Percentiles rank a stretch among this genome's conserved stretches.
Evolutionary conservation across 2,113 vertebrate genomes (phyloP).

Genomic region (Ciconia boyciana): DNA sequence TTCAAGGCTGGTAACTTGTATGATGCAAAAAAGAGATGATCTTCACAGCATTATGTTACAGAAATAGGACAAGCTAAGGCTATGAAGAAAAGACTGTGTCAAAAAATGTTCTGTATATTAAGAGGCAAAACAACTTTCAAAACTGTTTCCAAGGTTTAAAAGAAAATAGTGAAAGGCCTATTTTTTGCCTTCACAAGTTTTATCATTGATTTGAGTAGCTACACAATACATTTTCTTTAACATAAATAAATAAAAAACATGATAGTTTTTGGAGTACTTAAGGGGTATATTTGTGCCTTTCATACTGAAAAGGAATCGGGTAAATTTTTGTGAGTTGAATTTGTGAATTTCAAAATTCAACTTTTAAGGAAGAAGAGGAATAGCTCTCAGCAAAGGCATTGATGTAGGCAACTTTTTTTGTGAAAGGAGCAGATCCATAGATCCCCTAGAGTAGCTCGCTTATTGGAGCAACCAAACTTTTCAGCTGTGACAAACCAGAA

Average conservation of each 20-base stretch:
- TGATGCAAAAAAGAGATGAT: not conserved
- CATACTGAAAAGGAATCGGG: not conserved
- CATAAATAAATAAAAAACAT: not conserved
- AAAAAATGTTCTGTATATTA: not conserved
- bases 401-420: not conserved
- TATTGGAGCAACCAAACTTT: not conserved
- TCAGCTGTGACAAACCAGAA: not conserved
- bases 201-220: not conserved
- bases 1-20: not conserved
- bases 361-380: not conserved
- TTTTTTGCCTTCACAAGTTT: not conserved
- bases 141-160: not conserved
- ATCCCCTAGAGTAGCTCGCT: not conserved
- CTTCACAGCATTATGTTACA: not conserved
- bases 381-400: not conserved
- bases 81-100: not conserved
- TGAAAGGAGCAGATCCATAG: not conserved
- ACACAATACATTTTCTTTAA: not conserved
- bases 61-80: not conserved
- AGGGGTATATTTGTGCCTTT: not conserved
- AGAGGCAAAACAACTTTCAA: not conserved
- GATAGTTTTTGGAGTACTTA: not conserved
- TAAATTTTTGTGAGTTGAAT: not conserved
- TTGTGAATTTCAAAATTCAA: not conserved
- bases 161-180: not conserved